Percentiles rank a stretch among this genome's conserved stretches.
Conservation (phyloP, 2,797 vertebrate genomes). For the Huso huso region DNA sequence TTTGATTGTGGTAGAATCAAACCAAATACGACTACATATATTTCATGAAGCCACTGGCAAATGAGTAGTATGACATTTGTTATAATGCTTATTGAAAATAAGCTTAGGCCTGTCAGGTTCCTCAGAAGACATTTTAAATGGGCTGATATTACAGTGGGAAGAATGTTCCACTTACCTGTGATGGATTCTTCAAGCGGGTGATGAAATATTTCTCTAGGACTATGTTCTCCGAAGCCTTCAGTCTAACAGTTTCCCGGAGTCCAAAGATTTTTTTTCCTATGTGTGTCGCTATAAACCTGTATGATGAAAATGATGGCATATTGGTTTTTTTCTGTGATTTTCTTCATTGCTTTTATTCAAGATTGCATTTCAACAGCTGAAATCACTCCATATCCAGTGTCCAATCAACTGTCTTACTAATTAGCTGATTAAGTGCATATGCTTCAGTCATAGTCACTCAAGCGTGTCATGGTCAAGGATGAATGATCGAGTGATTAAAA, state of each 20-base stretch:
- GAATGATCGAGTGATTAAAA: no score
- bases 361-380: no score
- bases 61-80: slow-evolving; percentile 40
- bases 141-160: slow-evolving; percentile 6
- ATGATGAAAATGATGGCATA: slow-evolving; percentile 10
- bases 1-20: no score
- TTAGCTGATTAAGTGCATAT: no score
- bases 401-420: no score
- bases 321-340: no score
- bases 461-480: no score
- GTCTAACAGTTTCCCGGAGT: slow-evolving; percentile 57
- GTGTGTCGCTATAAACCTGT: slow-evolving; percentile 73
- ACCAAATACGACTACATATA: neutral
- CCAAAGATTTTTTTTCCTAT: slow-evolving; percentile 62
- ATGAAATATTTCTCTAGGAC: slow-evolving; percentile 72
- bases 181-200: slow-evolving; percentile 57
- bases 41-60: slow-evolving; percentile 43
- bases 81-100: no score
- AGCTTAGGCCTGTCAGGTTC: neutral
- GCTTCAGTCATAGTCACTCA: no score
- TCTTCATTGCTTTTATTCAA: no score
- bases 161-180: slow-evolving; percentile 59
- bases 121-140: neutral
- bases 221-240: slow-evolving; percentile 58
- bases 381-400: no score